A percentile compares a stretch with the other conserved stretches of the same genome.
Conservation (phyloP, 2,888 invertebrate species). For the Orthosia incerta region DNA sequence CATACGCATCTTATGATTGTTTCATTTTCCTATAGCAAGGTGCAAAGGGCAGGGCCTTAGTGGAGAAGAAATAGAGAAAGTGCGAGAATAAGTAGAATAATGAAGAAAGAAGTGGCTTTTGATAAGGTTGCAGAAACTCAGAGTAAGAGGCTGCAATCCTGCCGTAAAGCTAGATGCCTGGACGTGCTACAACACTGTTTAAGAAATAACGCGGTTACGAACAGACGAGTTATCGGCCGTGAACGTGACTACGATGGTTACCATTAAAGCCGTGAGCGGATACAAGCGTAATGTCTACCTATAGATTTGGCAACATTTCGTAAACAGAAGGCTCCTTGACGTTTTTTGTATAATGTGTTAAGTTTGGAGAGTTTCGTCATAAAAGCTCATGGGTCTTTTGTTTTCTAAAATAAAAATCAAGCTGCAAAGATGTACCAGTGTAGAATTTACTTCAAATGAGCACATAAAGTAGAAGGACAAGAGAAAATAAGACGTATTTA, state of each 20-base stretch:
- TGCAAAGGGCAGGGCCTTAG: not conserved
- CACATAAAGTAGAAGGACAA: not conserved
- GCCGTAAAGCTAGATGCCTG: not conserved
- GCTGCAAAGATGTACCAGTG: not conserved
- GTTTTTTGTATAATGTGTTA: slow-evolving; percentile 50
- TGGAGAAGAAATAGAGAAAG: too few relatives aligned
- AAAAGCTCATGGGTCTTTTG: slow-evolving; percentile 6
- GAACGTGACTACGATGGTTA: slow-evolving; percentile 69
- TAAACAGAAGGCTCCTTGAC: slow-evolving; percentile 69
- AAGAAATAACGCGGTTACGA: slow-evolving; percentile 30
- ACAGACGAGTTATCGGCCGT: slow-evolving; percentile 61
- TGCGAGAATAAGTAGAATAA: not conserved
- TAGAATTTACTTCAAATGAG: slow-evolving; percentile 3
- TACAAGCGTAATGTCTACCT: slow-evolving; percentile 72
- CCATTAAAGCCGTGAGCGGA: slow-evolving; percentile 58
- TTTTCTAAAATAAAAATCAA: not conserved
- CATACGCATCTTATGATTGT: slow-evolving; percentile 17
- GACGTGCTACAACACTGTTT: slow-evolving; percentile 13
- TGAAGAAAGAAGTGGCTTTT: not conserved
- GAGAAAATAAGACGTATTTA: slow-evolving; percentile 14
- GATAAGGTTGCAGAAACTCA: not conserved
- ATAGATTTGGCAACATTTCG: slow-evolving; percentile 71
- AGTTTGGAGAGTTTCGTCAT: slow-evolving; percentile 21
- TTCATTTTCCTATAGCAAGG: not conserved
- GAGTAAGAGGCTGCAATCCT: not conserved